These are phyloP conservation scores for Saccostrea glomerata DNA, from an alignment of 1,140 invertebrate species.

Conservation along the genomic window DNA sequence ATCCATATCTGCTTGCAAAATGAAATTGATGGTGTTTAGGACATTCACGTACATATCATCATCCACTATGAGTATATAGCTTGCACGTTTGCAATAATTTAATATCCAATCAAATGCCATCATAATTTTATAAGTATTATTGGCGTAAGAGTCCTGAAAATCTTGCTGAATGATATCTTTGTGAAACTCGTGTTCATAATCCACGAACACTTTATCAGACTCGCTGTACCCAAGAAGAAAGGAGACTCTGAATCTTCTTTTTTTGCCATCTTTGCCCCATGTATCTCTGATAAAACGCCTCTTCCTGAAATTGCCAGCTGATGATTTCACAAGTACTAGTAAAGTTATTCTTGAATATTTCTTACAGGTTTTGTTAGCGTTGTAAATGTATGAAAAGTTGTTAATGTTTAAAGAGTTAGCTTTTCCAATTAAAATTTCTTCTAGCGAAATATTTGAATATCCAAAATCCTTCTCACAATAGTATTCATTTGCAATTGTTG, in stretches of 20 bases:
- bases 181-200: constrained; percentile 52
- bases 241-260: neutral
- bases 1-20: neutral
- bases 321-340: constrained; percentile 53
- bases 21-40: neutral
- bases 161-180: constrained; percentile 64
- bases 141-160: constrained; percentile 60
- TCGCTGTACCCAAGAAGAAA: constrained; percentile 47
- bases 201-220: constrained; percentile 14
- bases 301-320: constrained; percentile 37
- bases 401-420: neutral
- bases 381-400: neutral
- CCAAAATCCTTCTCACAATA: neutral
- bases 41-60: constrained; percentile 67
- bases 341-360: neutral
- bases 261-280: constrained; percentile 24
- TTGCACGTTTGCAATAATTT: constrained; percentile 50
- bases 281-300: constrained; percentile 41
- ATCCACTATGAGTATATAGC: constrained; percentile 58
- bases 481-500: neutral
- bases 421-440: neutral
- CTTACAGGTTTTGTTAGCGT: neutral
- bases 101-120: constrained; percentile 63
- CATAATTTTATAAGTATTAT: constrained; percentile 59
- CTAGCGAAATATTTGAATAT: neutral